Conservation (phyloP, 2,888 invertebrate genomes). For the Archaeoteleia sp. region DNA sequence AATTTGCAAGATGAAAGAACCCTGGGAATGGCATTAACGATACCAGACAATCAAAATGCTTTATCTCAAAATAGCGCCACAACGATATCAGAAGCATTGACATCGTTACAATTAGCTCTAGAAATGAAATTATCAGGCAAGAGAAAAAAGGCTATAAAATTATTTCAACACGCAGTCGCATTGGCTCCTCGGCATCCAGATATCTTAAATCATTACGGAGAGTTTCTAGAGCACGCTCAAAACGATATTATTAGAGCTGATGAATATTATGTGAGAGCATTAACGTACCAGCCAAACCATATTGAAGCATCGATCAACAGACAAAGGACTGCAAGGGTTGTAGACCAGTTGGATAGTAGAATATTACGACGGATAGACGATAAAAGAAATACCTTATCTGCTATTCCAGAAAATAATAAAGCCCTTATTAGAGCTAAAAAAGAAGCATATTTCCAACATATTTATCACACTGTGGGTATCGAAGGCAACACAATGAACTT, state of each 20-base stretch:
- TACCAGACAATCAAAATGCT: slow-evolving; percentile 49
- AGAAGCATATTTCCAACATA: slow-evolving; percentile 96
- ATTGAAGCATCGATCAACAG: slow-evolving; percentile 86
- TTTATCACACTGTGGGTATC: slow-evolving; percentile 97
- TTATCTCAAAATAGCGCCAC: slow-evolving; percentile 63
- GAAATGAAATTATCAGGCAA: slow-evolving; percentile 90
- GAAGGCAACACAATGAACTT: slow-evolving; percentile 98
- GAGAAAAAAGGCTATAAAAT: slow-evolving; percentile 87
- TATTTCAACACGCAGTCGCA: slow-evolving; percentile 93
- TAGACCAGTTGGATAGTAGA: slow-evolving; percentile 89
- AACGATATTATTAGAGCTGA: slow-evolving; percentile 93
- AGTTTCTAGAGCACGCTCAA: slow-evolving; percentile 90
- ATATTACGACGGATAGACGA: slow-evolving; percentile 87
- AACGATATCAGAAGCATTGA: slow-evolving; percentile 85
- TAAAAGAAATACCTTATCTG: slow-evolving; percentile 87
- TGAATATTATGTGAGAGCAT: slow-evolving; percentile 90
- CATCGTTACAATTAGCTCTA: slow-evolving; percentile 87
- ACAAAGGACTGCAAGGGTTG: slow-evolving; percentile 89
- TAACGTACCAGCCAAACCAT: slow-evolving; percentile 89
- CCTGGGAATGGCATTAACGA: slow-evolving; percentile 54
- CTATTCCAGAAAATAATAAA: slow-evolving; percentile 86
- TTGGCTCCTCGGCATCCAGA: slow-evolving; percentile 95
- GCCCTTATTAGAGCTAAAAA: slow-evolving; percentile 91
- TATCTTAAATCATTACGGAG: slow-evolving; percentile 93
- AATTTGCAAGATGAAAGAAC: slow-evolving; percentile 64